Conservation (phyloP, 2,113 vertebrate genomes). For the Salvelinus sp. region DNA sequence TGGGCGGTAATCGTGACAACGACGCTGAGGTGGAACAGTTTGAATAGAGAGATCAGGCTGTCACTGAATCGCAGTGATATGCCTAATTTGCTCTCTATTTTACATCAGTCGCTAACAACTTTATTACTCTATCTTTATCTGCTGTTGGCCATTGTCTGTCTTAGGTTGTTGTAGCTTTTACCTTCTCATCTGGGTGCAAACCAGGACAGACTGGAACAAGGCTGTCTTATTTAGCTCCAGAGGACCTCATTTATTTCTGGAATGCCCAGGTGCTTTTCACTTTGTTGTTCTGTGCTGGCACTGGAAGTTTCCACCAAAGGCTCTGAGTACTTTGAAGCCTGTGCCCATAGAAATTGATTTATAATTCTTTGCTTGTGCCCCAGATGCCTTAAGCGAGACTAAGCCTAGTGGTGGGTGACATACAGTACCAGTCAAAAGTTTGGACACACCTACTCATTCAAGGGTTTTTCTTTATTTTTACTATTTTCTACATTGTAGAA, state of each 20-base stretch:
- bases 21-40: background rate
- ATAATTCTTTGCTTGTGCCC: background rate
- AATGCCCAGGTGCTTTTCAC: conserved; percentile 7
- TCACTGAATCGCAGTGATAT: background rate
- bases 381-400: background rate
- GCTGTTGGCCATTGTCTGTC: background rate
- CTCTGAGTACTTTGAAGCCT: background rate
- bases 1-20: conserved; percentile 50
- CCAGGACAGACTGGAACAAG: background rate
- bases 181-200: conserved; percentile 2
- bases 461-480: no score
- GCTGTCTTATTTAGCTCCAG: background rate
- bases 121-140: background rate
- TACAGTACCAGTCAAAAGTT: no score
- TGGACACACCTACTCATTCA: no score
- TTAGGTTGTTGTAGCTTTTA: background rate
- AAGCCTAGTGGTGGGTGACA: background rate
- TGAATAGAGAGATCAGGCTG: background rate
- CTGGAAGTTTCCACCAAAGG: background rate
- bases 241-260: background rate
- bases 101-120: background rate
- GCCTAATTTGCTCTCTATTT: background rate
- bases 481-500: no score
- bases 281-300: background rate
- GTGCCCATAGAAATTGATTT: background rate